These are phyloP conservation scores for Acronicta psi DNA, from an alignment of 2,888 invertebrate species.

Conservation along the genomic window DNA sequence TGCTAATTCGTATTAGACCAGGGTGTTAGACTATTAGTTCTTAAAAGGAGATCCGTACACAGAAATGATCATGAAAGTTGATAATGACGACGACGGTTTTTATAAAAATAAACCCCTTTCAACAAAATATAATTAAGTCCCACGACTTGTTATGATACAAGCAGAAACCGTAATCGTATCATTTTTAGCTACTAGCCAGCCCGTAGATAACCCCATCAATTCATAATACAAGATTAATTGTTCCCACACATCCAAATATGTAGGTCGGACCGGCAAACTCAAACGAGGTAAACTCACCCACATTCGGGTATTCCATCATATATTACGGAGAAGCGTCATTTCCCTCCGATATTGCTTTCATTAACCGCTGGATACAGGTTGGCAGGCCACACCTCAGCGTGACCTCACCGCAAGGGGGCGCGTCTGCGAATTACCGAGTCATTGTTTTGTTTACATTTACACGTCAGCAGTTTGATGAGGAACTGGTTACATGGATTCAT, in stretches of 20 bases:
- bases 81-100: no score
- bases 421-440: slow-evolving; percentile 81
- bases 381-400: slow-evolving; percentile 74
- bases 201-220: slow-evolving; percentile 41
- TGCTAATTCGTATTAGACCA: no score
- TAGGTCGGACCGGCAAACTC: slow-evolving; percentile 46
- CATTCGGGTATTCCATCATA: slow-evolving; percentile 47
- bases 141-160: not conserved
- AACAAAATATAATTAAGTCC: no score
- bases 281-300: slow-evolving; percentile 39
- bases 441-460: slow-evolving; percentile 88
- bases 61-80: no score
- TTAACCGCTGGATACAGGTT: slow-evolving; percentile 62
- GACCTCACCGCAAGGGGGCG: slow-evolving; percentile 75
- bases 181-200: slow-evolving; percentile 23
- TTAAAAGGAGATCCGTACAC: no score
- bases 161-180: slow-evolving; percentile 16
- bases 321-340: slow-evolving; percentile 55
- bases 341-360: slow-evolving; percentile 60
- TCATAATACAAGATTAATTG: slow-evolving; percentile 52
- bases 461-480: slow-evolving; percentile 81
- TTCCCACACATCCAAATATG: slow-evolving; percentile 47
- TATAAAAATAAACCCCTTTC: no score
- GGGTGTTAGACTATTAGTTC: no score
- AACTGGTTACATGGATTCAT: slow-evolving; percentile 67